phyloP scores from a whole-genome alignment of 92 coral and sea anemone genomes.

The Siderastrea siderea region DNA sequence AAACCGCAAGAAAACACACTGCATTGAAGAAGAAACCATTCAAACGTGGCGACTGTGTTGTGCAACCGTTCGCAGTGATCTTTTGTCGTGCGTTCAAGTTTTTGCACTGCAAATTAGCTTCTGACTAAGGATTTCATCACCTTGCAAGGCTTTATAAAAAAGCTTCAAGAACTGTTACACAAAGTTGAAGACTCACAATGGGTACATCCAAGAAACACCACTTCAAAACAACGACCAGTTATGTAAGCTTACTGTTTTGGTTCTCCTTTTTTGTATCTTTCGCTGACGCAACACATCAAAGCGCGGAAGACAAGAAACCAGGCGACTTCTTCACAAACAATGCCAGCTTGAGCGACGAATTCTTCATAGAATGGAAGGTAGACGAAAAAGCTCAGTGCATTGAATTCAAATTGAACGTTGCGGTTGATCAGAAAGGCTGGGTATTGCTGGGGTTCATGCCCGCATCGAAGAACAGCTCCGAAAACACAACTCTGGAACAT shows the following conservation, averaged over 20 bases:
- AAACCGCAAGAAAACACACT: not conserved
- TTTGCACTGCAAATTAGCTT: not conserved
- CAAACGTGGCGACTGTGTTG: not conserved
- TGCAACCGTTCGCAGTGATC: not conserved
- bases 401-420: constrained; percentile 48
- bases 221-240: not conserved
- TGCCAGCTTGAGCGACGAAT: constrained; percentile 42
- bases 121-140: not conserved
- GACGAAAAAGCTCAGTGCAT: constrained; percentile 37
- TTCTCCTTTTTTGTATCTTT: not conserved
- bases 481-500: not conserved
- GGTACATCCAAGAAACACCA: not conserved
- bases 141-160: not conserved
- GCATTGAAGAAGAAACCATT: not conserved
- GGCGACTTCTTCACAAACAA: not conserved
- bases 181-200: not conserved
- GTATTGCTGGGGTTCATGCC: constrained; percentile 78
- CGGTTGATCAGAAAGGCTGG: constrained; percentile 74
- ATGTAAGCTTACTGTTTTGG: not conserved
- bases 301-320: not conserved
- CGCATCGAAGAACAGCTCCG: constrained; percentile 8
- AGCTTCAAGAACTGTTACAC: not conserved
- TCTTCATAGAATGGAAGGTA: constrained; percentile 62
- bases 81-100: not conserved
- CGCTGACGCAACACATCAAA: constrained; percentile 19